Evolutionary conservation across 2,888 invertebrate species (phyloP).

Genomic region (Argyra leucocephala): DNA sequence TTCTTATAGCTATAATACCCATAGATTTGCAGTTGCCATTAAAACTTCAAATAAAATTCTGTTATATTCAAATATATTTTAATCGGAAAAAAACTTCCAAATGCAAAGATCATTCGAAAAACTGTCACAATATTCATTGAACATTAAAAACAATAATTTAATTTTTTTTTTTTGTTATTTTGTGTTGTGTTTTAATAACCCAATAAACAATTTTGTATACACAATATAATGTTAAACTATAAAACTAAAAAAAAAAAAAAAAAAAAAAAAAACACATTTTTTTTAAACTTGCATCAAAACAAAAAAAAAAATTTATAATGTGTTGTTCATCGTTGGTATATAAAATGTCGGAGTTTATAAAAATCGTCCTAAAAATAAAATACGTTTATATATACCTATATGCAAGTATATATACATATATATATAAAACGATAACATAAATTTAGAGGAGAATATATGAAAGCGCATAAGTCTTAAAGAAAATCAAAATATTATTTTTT

Average conservation of each 20-base stretch:
- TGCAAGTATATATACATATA: too few relatives aligned
- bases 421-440: too few relatives aligned
- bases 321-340: not conserved
- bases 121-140: not conserved
- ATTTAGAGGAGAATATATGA: not conserved
- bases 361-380: not conserved
- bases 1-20: too few relatives aligned
- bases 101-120: too few relatives aligned
- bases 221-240: not conserved
- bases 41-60: too few relatives aligned
- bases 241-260: not conserved
- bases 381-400: too few relatives aligned
- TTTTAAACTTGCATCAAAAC: too few relatives aligned
- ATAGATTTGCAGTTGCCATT: too few relatives aligned
- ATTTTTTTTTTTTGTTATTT: not conserved
- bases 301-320: too few relatives aligned
- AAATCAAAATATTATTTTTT: not conserved
- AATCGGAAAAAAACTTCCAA: too few relatives aligned
- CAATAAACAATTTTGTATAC: slow-evolving; percentile 3
- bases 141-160: not conserved
- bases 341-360: not conserved
- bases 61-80: too few relatives aligned
- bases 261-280: too few relatives aligned
- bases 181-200: not conserved
- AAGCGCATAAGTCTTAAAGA: not conserved